Evolutionary conservation across 1,140 invertebrate species (phyloP).

Genomic region (Venustaconcha ellipsiformis): DNA sequence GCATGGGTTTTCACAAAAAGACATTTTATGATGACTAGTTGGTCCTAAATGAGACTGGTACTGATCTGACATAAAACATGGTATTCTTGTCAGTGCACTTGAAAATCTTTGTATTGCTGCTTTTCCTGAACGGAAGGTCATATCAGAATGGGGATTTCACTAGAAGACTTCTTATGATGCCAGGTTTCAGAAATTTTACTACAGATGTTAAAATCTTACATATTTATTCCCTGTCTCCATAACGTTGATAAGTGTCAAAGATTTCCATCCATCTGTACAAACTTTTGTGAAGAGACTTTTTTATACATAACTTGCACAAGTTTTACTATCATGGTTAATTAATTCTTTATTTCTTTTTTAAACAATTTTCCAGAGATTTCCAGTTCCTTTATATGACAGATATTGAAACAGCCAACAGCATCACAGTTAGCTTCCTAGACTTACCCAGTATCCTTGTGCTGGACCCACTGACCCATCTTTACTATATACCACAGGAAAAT

Average conservation of each 20-base stretch:
- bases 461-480: slow-evolving; percentile 54
- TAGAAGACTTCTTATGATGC: neutral
- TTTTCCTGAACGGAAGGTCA: too few species aligned
- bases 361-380: slow-evolving; percentile 45
- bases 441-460: slow-evolving; percentile 56
- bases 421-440: slow-evolving; percentile 56
- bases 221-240: neutral
- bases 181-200: neutral
- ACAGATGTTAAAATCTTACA: neutral
- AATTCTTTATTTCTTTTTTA: too few species aligned
- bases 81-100: too few species aligned
- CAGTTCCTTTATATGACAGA: slow-evolving; percentile 67
- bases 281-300: neutral
- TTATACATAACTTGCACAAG: too few species aligned
- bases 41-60: too few species aligned
- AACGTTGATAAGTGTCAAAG: neutral
- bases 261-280: neutral
- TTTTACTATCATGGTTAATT: too few species aligned
- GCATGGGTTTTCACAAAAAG: too few species aligned
- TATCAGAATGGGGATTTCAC: neutral
- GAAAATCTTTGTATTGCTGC: too few species aligned
- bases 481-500: slow-evolving; percentile 47
- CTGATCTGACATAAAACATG: too few species aligned
- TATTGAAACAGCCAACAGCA: slow-evolving; percentile 61
- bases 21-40: too few species aligned